Evolutionary conservation across 1,140 invertebrate species (phyloP), one percentile per base, ranked within the genome.

Genomic region (Parapsyche elsis): DNA sequence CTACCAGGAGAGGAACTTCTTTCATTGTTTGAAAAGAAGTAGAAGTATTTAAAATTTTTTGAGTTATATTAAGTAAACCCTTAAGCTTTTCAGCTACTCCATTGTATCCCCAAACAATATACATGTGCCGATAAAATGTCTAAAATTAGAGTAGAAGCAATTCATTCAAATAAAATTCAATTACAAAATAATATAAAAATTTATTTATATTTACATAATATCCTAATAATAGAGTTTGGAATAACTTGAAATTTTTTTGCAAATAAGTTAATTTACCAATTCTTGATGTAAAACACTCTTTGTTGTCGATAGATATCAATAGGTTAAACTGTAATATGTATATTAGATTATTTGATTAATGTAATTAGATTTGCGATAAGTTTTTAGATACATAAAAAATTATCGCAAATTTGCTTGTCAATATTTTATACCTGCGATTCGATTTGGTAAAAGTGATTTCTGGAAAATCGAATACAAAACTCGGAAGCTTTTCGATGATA

Each of bases 381-480:
- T n/a, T n/a, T n/a, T n/a, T n/a, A n/a, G n/a, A n/a, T n/a, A n/a
- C n/a, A n/a, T n/a, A n/a, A n/a, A n/a, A n/a, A n/a, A n/a, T n/a
- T n/a, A n/a, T n/a, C n/a, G n/a, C n/a, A n/a, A n/a, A n/a, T n/a
- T n/a, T n/a, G n/a, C n/a, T n/a, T n/a, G n/a, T n/a, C n/a, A n/a
- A n/a, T n/a, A n/a, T n/a, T 59, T 2, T 59, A 16, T 77, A 77
- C 75, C 26, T 77, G 75, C 19, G 49, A 14, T 64, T 77, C 57
- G 14, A 77, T 77, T 77, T 77, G 75, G 61, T 77, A 77, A 24
- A 77, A 64, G 61, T 77, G n/a, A 64, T 77, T 77, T 44, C 75
- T 59, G 10, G 75, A 77, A 45, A 77, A 77, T 26, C 75, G 24
- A 24, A 77, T 23, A 30, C 75, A 77, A 24, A 77, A 77, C 16